phyloP scores from a whole-genome alignment of 2,888 invertebrate species.

The Xanthorhoe designata region DNA sequence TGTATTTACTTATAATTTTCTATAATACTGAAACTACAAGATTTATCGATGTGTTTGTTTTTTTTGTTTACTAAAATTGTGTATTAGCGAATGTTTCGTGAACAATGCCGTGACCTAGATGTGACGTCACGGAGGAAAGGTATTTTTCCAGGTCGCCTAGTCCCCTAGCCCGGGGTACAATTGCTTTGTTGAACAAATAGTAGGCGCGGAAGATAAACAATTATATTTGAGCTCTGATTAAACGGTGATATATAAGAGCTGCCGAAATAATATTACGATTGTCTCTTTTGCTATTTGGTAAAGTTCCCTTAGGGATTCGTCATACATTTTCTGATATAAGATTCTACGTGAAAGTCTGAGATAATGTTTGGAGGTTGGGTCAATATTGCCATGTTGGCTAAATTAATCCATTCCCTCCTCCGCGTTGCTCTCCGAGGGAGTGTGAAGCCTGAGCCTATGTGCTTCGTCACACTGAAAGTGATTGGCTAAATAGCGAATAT shows the following conservation, averaged over 20 bases:
- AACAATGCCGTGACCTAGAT: slow-evolving; percentile 38
- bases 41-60: too few relatives aligned
- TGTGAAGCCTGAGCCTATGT: too few relatives aligned
- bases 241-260: slow-evolving; percentile 5
- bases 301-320: background rate
- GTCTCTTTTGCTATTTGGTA: background rate
- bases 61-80: background rate
- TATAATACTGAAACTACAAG: too few relatives aligned
- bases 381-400: too few relatives aligned
- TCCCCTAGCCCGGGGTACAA: slow-evolving; percentile 34
- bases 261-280: slow-evolving; percentile 15
- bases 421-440: too few relatives aligned
- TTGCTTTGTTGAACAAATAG: slow-evolving; percentile 40
- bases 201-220: slow-evolving; percentile 38
- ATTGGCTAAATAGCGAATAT: too few relatives aligned
- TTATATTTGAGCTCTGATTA: slow-evolving; percentile 32
- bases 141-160: slow-evolving; percentile 40
- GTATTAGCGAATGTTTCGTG: slow-evolving; percentile 9
- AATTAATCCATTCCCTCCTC: too few relatives aligned
- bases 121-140: slow-evolving; percentile 38
- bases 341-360: too few relatives aligned
- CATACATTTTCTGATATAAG: too few relatives aligned
- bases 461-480: too few relatives aligned
- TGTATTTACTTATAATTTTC: too few relatives aligned
- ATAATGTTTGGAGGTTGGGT: too few relatives aligned